These are phyloP conservation scores for Cynocephalus volans DNA, from an alignment of 2,113 vertebrate species.

Conservation along the genomic window DNA sequence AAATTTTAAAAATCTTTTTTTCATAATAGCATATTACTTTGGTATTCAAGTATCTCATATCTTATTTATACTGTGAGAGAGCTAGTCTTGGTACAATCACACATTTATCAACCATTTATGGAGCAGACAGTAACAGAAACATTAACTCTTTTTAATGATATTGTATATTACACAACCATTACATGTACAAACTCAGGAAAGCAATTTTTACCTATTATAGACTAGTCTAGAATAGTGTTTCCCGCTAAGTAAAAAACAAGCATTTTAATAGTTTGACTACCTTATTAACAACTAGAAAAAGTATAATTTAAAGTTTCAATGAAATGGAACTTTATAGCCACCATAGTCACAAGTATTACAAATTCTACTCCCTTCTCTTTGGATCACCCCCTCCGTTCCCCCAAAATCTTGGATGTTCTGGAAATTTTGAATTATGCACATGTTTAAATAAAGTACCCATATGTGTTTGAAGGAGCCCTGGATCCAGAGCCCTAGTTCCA, in stretches of 20 bases:
- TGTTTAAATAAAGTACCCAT: background rate
- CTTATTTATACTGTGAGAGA: background rate
- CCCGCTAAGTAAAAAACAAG: background rate
- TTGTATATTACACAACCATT: background rate
- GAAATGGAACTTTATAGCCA: background rate
- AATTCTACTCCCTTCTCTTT: background rate
- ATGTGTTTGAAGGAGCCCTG: background rate
- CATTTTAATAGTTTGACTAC: background rate
- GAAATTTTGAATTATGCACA: background rate
- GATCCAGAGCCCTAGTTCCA: background rate
- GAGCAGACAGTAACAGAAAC: background rate
- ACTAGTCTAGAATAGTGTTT: background rate
- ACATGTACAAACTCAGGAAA: background rate
- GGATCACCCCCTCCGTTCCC: accelerated
- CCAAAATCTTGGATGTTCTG: background rate
- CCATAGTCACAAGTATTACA: background rate
- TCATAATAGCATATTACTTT: background rate
- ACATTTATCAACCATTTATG: background rate
- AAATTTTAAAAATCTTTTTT: background rate
- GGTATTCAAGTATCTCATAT: background rate
- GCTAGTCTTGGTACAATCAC: background rate
- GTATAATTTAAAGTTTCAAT: background rate
- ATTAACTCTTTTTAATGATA: background rate
- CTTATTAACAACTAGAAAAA: background rate
- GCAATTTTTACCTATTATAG: background rate